Percentiles rank a stretch among this genome's conserved stretches.
Evolutionary conservation across 2,888 invertebrate genomes (phyloP).

Genomic region (Arge pagana): DNA sequence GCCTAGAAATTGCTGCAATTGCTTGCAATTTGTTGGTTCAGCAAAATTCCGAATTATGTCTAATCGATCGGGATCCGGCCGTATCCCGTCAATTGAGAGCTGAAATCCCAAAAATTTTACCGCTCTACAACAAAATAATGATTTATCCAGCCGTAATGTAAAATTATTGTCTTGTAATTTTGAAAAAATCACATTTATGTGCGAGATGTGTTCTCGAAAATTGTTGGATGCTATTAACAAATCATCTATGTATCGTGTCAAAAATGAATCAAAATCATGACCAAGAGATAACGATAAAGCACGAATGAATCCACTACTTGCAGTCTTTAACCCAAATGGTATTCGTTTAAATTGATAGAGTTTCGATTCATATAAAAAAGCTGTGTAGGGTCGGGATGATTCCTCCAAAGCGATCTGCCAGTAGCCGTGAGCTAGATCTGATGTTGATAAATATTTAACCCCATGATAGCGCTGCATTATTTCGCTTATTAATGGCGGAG

Average conservation of each 20-base stretch:
- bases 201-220: slow-evolving; percentile 34
- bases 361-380: slow-evolving; percentile 27
- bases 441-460: slow-evolving; percentile 25
- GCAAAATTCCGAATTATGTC: slow-evolving; percentile 34
- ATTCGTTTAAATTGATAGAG: slow-evolving; percentile 31
- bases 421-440: slow-evolving; percentile 36
- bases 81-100: slow-evolving; percentile 13
- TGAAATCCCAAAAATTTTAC: slow-evolving; percentile 1
- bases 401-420: slow-evolving; percentile 33
- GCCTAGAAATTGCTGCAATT: slow-evolving; percentile 33
- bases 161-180: slow-evolving; percentile 28
- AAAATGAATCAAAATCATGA: slow-evolving; percentile 35
- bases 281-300: slow-evolving; percentile 31
- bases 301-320: slow-evolving; percentile 27
- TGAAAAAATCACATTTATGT: slow-evolving; percentile 30
- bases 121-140: slow-evolving; percentile 23
- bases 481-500: slow-evolving; percentile 31
- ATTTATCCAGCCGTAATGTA: slow-evolving; percentile 35
- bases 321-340: slow-evolving; percentile 37
- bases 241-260: slow-evolving; percentile 39
- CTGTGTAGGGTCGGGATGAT: slow-evolving; percentile 29
- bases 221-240: slow-evolving; percentile 33
- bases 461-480: slow-evolving; percentile 29
- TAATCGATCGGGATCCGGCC: slow-evolving; percentile 23
- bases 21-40: slow-evolving; percentile 33